Evolutionary conservation across 2,797 vertebrate species (phyloP).

Genomic region (Aratinga solstitialis): DNA sequence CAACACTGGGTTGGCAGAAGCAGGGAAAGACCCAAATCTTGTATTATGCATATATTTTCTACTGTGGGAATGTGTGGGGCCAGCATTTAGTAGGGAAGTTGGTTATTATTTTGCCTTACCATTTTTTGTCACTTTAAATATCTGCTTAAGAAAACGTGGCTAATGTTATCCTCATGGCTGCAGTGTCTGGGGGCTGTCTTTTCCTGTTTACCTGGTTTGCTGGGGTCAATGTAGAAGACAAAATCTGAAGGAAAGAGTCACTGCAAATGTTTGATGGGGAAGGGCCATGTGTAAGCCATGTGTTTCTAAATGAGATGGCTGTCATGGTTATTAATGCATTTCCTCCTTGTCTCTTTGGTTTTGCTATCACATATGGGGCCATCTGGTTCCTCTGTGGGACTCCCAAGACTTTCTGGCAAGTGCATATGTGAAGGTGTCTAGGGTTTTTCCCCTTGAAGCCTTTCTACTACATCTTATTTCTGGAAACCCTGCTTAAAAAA

Average conservation of each 20-base stretch:
- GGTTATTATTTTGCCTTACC: background rate
- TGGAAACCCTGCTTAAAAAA: background rate
- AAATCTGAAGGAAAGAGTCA: background rate
- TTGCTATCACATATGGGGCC: slow-evolving; percentile 24
- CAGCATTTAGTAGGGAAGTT: background rate
- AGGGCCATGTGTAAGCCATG: background rate
- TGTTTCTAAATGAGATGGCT: background rate
- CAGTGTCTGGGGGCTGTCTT: background rate
- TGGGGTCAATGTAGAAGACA: background rate
- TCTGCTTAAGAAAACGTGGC: background rate
- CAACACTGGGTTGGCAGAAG: too few relatives aligned
- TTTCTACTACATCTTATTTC: background rate
- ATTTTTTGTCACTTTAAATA: background rate
- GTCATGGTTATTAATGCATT: background rate
- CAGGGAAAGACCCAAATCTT: background rate
- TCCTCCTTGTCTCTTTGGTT: slow-evolving; percentile 4
- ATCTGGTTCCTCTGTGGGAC: slow-evolving; percentile 63
- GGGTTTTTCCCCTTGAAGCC: slow-evolving; percentile 4
- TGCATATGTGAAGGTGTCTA: background rate
- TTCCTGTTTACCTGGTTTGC: background rate
- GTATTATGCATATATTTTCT: fast-evolving
- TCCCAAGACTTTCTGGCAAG: slow-evolving; percentile 44
- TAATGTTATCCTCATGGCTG: fast-evolving
- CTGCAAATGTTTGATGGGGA: background rate
- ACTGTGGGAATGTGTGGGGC: background rate